Evolutionary conservation across 2,888 invertebrate genomes (phyloP).

Genomic region (Tachina fera): DNA sequence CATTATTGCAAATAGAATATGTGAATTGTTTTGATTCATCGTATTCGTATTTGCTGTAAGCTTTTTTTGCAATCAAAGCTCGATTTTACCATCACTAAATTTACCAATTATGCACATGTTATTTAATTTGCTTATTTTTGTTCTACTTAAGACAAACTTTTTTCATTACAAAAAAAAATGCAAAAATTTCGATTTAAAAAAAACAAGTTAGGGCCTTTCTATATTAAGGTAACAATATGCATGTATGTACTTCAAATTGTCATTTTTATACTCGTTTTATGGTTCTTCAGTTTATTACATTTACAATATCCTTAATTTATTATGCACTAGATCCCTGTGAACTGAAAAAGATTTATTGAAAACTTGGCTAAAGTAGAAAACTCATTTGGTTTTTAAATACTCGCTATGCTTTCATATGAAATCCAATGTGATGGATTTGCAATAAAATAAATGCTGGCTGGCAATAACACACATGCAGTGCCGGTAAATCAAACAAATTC

Average conservation of each 20-base stretch:
- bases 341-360: constrained; percentile 50
- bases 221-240: neutral
- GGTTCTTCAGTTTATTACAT: constrained; percentile 3
- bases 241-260: constrained; percentile 27
- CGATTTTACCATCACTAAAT: too few relatives aligned
- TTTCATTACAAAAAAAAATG: too few relatives aligned
- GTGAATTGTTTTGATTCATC: too few relatives aligned
- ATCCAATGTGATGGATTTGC: constrained; percentile 62
- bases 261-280: constrained; percentile 13
- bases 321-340: constrained; percentile 29
- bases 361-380: constrained; percentile 41
- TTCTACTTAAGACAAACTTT: too few relatives aligned
- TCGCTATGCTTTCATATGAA: constrained; percentile 15
- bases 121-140: too few relatives aligned
- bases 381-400: neutral
- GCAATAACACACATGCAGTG: constrained; percentile 18
- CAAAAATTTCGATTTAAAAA: too few relatives aligned
- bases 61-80: too few relatives aligned
- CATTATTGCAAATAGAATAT: too few relatives aligned
- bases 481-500: neutral
- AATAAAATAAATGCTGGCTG: constrained; percentile 28
- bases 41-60: too few relatives aligned
- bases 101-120: too few relatives aligned
- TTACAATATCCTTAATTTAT: neutral
- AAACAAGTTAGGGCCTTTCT: too few relatives aligned